Evolutionary conservation across 2,888 invertebrate species (phyloP), one percentile per base, ranked within the genome.

Genomic region (Muschampia plurimacula): DNA sequence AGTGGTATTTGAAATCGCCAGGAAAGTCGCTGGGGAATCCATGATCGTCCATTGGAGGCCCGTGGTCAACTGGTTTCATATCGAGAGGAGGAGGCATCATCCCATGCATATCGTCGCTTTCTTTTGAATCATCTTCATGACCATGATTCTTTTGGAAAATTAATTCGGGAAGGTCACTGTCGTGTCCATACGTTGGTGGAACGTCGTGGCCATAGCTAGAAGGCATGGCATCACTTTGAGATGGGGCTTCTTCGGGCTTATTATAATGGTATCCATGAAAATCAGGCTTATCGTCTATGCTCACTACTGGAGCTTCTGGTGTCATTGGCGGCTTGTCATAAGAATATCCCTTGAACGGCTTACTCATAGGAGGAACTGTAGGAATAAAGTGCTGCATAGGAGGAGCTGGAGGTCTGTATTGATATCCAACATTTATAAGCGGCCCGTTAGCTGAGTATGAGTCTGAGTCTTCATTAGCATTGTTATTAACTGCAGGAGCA

Each of bases 21-120:
- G 94, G 92, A 74, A 95, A 90, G 81, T 94, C 93, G 32, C 90
- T 88, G 5, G 92, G 92, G 76, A 92, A 93, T 9, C 93, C 94
- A 64, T 90, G 87, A 69, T 94, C 90, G 55, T 89, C 88, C 67
- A 83, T 75, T 8, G 88, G 82, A 9, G 84, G 77, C 9, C 82
- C 86, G 46, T 83, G 76, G 28, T 65, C 73, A 9, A 83, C 89
- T 2, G 89, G 87, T 73, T 85, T 86, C 80, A 81, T 80, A 63
- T 85, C 80, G 28, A 83, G 79, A 22, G 86, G 81, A 8, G 91
- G 91, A 6, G 90, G 90, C 75, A 84, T 84, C 91, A 92, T 91
- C 8, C 85, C 89, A 74, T 86, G 85, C 78, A 83, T 84, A 70
- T 83, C 84, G 66, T 84, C 79, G 63, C 78, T 84, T 15, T 80